Evolutionary conservation across 2,888 invertebrate species (phyloP).

Genomic region (Lasioglossum lativentre): DNA sequence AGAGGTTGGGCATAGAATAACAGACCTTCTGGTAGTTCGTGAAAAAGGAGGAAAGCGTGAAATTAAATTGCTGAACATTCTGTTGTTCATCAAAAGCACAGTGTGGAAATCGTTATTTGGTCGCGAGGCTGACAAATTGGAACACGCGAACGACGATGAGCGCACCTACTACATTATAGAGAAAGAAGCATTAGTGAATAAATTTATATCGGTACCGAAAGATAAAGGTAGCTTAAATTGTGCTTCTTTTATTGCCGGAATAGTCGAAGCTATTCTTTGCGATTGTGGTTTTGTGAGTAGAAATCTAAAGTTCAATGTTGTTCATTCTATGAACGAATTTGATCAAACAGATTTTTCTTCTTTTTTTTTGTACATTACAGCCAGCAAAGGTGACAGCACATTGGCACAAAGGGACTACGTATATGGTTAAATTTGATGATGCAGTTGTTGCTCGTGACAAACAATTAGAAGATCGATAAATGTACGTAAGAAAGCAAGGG

Average conservation of each 20-base stretch:
- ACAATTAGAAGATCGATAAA: conserved; percentile 94
- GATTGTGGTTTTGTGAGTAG: conserved; percentile 97
- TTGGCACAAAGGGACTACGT: conserved; percentile 99
- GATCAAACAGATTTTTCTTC: neutral
- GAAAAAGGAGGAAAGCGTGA: conserved; percentile 98
- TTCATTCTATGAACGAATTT: neutral
- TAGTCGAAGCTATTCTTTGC: conserved; percentile 97
- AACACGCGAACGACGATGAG: conserved; percentile 99
- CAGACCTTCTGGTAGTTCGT: conserved; percentile 97
- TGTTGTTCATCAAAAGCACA: conserved; percentile 97
- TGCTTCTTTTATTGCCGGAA: conserved; percentile 99
- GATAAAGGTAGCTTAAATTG: conserved; percentile 99
- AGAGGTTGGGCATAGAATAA: conserved; percentile 96
- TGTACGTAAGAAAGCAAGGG: neutral
- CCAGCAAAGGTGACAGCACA: conserved; percentile 99
- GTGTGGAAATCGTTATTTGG: conserved; percentile 99
- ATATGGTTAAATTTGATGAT: conserved; percentile 99
- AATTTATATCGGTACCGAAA: conserved; percentile 98
- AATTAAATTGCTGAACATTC: conserved; percentile 96
- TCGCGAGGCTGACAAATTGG: conserved; percentile 98
- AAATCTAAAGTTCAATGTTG: neutral
- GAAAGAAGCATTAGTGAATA: conserved; percentile 98
- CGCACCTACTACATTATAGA: conserved; percentile 99
- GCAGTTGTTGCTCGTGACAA: conserved; percentile 96
- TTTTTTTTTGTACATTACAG: conserved; percentile 85